Conservation (phyloP, 2,888 invertebrate species). For the Hirudinaria manillensis region DNA sequence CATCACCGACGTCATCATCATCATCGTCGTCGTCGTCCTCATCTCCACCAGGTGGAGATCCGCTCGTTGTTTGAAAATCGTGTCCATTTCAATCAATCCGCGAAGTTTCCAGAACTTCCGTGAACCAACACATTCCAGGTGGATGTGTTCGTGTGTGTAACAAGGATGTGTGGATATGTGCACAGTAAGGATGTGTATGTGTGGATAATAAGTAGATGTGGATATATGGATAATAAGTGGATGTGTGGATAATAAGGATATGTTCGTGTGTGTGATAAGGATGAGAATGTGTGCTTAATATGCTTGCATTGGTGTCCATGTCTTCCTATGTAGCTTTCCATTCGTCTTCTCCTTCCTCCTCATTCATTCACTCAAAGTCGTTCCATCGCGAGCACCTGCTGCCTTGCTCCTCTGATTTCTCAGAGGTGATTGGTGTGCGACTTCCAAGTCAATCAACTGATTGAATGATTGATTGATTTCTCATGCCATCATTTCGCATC, state of each 20-base stretch:
- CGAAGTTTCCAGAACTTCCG: no score
- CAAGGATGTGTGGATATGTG: not conserved
- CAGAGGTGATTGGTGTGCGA: no score
- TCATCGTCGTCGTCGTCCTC: not conserved
- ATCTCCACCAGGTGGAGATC: not conserved
- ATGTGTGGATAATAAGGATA: no score
- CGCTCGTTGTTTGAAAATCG: no score
- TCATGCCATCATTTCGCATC: no score
- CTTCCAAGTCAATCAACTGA: no score
- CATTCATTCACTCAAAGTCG: not conserved
- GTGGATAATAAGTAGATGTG: no score
- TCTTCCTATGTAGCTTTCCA: not conserved
- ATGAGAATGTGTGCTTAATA: not conserved
- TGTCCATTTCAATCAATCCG: no score
- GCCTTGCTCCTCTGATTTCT: not conserved
- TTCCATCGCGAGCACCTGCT: not conserved
- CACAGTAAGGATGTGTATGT: not conserved
- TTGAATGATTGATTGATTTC: no score
- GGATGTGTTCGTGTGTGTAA: not conserved
- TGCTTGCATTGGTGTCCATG: not conserved
- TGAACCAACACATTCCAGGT: not conserved
- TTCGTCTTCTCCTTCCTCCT: not conserved
- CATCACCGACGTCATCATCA: not conserved
- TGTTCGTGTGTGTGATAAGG: not conserved
- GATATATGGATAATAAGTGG: no score